Conservation (phyloP, 2,888 invertebrate species). For the Morinoia aosen region DNA sequence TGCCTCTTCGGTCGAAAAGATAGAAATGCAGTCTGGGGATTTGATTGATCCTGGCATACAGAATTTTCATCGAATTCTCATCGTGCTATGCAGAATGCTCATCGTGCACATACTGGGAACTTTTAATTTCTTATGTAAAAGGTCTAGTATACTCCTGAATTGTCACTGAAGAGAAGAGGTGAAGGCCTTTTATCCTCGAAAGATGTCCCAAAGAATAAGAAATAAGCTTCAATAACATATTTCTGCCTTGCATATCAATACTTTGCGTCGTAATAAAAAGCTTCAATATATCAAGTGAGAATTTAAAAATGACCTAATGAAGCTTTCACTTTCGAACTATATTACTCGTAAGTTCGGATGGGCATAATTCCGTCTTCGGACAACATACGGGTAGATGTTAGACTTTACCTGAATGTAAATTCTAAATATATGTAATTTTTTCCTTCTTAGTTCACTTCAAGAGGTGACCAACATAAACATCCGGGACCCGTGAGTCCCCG, state of each 20-base stretch:
- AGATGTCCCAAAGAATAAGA: not conserved
- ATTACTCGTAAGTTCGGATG: not conserved
- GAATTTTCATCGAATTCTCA: no score
- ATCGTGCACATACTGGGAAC: no score
- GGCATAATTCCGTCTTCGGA: not conserved
- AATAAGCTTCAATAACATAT: not conserved
- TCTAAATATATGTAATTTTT: not conserved
- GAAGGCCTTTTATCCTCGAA: no score
- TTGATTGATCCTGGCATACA: no score
- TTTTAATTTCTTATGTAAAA: no score
- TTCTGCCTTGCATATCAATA: not conserved
- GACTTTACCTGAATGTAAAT: not conserved
- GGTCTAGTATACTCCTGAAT: no score
- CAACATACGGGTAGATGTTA: not conserved
- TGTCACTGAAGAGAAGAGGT: no score
- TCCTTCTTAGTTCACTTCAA: not conserved
- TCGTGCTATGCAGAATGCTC: no score
- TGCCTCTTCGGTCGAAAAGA: no score
- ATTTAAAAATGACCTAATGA: not conserved
- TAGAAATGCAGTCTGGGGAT: no score
- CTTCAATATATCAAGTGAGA: no score
- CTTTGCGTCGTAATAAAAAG: not conserved
- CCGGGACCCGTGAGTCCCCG: not conserved
- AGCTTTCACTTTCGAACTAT: not conserved
- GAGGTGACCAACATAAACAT: not conserved